Evolutionary conservation across 2,113 vertebrate genomes (phyloP).

Genomic region (Fulmarus glacialis): DNA sequence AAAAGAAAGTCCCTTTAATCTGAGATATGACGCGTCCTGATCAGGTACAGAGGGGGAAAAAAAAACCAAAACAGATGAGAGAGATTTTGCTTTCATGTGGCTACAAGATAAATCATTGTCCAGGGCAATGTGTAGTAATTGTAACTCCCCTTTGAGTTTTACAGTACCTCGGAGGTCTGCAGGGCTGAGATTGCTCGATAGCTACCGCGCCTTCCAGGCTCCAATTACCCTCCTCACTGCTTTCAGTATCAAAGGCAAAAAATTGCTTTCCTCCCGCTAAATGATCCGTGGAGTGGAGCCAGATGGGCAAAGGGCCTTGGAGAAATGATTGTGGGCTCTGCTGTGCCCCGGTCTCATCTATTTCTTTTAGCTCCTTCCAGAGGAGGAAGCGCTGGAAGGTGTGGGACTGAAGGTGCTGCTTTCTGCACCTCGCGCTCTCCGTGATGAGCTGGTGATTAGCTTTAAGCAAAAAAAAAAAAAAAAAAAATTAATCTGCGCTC

Average conservation of each 20-base stretch:
- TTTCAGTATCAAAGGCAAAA: constrained; percentile 20
- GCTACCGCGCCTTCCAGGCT: not conserved
- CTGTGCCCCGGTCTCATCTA: not conserved
- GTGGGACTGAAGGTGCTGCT: not conserved
- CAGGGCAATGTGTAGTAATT: not conserved
- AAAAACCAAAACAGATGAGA: not conserved
- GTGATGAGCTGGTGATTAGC: not conserved
- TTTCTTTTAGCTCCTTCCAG: not conserved
- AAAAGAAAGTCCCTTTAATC: constrained; percentile 8
- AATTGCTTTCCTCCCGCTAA: not conserved
- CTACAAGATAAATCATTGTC: not conserved
- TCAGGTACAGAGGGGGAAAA: not conserved
- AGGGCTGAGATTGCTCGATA: not conserved
- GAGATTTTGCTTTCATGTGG: constrained; percentile 18
- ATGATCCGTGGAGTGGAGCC: not conserved
- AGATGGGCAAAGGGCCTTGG: not conserved
- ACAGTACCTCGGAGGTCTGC: not conserved
- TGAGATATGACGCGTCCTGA: not conserved
- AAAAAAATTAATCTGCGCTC: not conserved
- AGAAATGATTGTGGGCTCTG: not conserved
- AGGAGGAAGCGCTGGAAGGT: not conserved
- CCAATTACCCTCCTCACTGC: constrained; percentile 17
- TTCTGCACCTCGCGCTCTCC: not conserved
- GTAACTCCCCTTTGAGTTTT: not conserved
- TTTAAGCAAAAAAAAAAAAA: not conserved